phyloP scores from a whole-genome alignment of 2,113 vertebrate species.

The Jaculus jaculus region DNA sequence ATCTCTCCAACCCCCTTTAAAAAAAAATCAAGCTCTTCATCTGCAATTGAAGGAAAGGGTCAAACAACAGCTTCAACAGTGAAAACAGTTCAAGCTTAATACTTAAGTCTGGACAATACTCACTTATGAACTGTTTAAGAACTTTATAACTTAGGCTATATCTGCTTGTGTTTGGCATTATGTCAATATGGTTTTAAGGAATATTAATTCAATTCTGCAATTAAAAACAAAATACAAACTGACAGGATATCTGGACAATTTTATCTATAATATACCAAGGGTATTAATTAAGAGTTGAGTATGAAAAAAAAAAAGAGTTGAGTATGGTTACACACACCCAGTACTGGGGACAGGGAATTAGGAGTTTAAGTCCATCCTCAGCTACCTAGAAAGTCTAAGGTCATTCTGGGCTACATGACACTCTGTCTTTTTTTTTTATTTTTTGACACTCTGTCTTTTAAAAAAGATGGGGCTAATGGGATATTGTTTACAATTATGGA shows the following conservation, averaged over 20 bases:
- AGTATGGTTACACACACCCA: too few relatives aligned
- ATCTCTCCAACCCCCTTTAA: too few relatives aligned
- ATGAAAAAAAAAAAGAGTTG: too few relatives aligned
- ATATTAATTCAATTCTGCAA: not conserved
- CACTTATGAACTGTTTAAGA: conserved; percentile 25
- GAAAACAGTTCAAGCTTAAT: not conserved
- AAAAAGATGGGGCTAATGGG: not conserved
- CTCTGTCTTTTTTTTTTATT: not conserved
- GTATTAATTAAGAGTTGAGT: too few relatives aligned
- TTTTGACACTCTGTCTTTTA: too few relatives aligned
- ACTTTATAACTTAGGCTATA: not conserved
- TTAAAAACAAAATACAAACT: not conserved
- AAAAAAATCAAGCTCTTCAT: not conserved
- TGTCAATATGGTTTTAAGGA: not conserved
- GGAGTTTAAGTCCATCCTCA: too few relatives aligned
- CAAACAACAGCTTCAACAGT: not conserved
- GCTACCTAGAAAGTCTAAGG: not conserved
- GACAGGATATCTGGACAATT: too few relatives aligned
- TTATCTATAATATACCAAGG: too few relatives aligned
- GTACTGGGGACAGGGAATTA: too few relatives aligned
- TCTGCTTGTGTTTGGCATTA: not conserved
- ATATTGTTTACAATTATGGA: not conserved
- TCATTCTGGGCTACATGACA: not conserved
- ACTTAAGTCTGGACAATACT: not conserved
- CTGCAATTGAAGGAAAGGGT: not conserved